A percentile compares a stretch with the other conserved stretches of the same genome.
Conservation (phyloP, 2,888 invertebrate genomes). For the Cryptocephalus primarius region DNA sequence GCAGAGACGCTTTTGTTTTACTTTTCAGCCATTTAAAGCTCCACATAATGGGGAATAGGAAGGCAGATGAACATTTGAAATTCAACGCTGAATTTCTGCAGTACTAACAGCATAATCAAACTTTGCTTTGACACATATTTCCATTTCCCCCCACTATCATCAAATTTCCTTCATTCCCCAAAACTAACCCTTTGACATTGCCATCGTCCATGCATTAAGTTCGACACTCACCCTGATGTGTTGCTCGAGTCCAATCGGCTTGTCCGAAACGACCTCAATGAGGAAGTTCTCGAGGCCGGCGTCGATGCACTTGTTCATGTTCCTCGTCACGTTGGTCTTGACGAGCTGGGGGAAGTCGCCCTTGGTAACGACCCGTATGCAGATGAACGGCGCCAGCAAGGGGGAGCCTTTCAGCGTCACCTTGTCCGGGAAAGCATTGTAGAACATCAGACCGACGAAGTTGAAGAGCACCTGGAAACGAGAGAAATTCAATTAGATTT, state of each 20-base stretch:
- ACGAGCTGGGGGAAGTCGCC: slow-evolving; percentile 91
- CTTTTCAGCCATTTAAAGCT: too few species aligned
- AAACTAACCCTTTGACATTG: too few species aligned
- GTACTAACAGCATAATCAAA: too few species aligned
- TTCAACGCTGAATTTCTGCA: too few species aligned
- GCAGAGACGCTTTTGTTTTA: too few species aligned
- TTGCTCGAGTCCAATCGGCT: slow-evolving; percentile 62
- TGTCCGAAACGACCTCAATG: slow-evolving; percentile 93
- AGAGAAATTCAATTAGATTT: too few species aligned
- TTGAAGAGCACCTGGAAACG: slow-evolving; percentile 57
- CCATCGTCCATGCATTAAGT: too few species aligned
- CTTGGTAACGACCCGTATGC: slow-evolving; percentile 86
- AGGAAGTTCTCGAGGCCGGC: slow-evolving; percentile 91
- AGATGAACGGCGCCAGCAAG: slow-evolving; percentile 84
- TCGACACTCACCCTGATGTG: slow-evolving; percentile 68
- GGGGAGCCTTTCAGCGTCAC: slow-evolving; percentile 78
- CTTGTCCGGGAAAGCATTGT: slow-evolving; percentile 92
- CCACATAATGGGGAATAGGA: too few species aligned
- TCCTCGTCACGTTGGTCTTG: slow-evolving; percentile 72
- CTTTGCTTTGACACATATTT: too few species aligned
- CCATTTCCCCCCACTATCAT: too few species aligned
- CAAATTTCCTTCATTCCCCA: too few species aligned
- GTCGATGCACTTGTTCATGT: slow-evolving; percentile 78
- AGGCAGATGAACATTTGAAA: too few species aligned
- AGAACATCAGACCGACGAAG: slow-evolving; percentile 75